Evolutionary conservation across 2,888 invertebrate genomes (phyloP).

Genomic region (Scotopteryx bipunctaria): DNA sequence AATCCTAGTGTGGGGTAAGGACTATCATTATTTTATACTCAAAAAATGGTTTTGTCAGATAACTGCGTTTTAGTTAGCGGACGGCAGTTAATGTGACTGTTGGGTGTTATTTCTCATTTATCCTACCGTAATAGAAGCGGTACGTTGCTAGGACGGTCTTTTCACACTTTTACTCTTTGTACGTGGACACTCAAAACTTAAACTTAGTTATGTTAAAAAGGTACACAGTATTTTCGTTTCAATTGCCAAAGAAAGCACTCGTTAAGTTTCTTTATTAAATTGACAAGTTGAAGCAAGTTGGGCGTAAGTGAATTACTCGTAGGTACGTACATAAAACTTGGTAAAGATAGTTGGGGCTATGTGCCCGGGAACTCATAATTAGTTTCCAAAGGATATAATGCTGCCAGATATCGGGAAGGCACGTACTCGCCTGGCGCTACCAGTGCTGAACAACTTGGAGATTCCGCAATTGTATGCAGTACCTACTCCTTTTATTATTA

Average conservation of each 20-base stretch:
- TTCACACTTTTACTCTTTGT: too few species aligned
- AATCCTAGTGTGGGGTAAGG: too few species aligned
- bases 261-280: conserved; percentile 20
- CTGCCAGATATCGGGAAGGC: conserved; percentile 11
- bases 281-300: conserved; percentile 14
- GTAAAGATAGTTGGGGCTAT: conserved; percentile 22
- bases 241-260: conserved; percentile 3
- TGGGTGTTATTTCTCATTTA: too few species aligned
- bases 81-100: too few species aligned
- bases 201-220: too few species aligned
- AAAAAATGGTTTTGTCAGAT: too few species aligned
- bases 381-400: conserved; percentile 27
- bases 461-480: background rate
- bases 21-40: too few species aligned
- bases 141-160: too few species aligned
- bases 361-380: conserved; percentile 22
- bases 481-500: too few species aligned
- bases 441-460: conserved; percentile 4
- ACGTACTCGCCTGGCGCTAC: conserved; percentile 13
- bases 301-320: conserved; percentile 26
- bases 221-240: background rate
- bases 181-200: too few species aligned
- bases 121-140: too few species aligned
- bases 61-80: too few species aligned
- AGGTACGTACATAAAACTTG: conserved; percentile 22